Base-by-base conservation (phyloP, 2,888 invertebrate genomes). In the Pteria penguin region DNA sequence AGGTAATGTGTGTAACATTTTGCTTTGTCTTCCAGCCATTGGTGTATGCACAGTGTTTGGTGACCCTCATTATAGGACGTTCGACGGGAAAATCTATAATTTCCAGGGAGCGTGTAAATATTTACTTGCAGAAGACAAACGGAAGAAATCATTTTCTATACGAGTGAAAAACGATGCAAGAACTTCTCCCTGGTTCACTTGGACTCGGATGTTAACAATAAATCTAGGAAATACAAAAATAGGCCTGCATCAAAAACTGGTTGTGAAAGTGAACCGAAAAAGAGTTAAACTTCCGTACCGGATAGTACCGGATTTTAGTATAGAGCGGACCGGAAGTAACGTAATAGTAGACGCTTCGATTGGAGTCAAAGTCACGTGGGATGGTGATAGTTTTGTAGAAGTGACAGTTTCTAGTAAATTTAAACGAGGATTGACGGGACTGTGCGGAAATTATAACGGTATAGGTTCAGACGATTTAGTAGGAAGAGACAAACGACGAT, bases 401-500 rank as follows among this genome's bases (percentile, higher is more conserved):
- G 94, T 96, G 0, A 94, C 94, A 0, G 96, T 97, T 18, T 96
- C 97, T 3, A 87, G 95, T 94, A 76, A 93, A 93, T 70, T 96
- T 95, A 93, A 96, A 95, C 91, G 94, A 94, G 74, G 95, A 60
- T 92, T 97, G 75, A 98, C 98, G 90, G 98, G 98, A 18, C 93
- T 98, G 24, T 98, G 98, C 90, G 98, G 98, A 0, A 98, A 98
- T 91, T 98, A 96, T 93, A 98, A 98, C 92, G 95, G 95, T 61
- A 94, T 96, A 79, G 95, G 95, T 2, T 94, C 96, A 82, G 98
- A 98, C 91, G 98, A 98, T 93, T 94, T 97, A 65, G 82, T 81
- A 2, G 91, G 92, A 0, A 86, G 87, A 36, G 87, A 89, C 36
- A 92, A 93, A 4, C 84, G 87, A 31, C 92, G 95, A 63, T 94